Base-by-base conservation (phyloP, 2,888 invertebrate genomes). In the Hypomecis atomaria region DNA sequence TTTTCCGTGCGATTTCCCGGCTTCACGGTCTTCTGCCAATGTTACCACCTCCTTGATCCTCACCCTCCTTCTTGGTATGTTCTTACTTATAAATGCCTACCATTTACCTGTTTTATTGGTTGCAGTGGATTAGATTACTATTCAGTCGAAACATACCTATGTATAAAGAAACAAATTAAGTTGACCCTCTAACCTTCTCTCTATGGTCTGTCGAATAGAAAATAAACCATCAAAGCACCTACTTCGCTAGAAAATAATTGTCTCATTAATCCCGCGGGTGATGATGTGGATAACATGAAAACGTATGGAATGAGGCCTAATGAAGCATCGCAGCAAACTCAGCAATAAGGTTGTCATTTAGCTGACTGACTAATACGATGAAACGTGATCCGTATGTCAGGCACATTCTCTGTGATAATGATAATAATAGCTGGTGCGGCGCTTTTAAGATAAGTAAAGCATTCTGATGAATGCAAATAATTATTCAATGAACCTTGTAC, bases 241-340 rank as follows among this genome's bases (percentile, higher is more conserved):
- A 23, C 23, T 23, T 23, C 23, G 23, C 23, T 23, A 23, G 23
- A 23, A 23, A 23, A 23, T 23, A 23, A 2, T 23, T 50, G 34
- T 53, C 34, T 1, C 36, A 43, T 55, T 55, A 10, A 9, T 40
- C 9, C 8, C 10, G 43, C 44, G 56, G 45, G 11, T 50, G 44
- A 50, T 62, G 56, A 63, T 43, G 49, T 13, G 38, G 44, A 11
- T 59, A 59, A 13, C 13, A 59, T 38, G 40, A 34, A 10, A 56
- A 56, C 38, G 44, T 34, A n/a, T 45, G 37, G 44, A 58, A 54
- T 44, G 40, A 55, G 23, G 34, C 52, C 57, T 60, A 67, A 67
- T 54, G 59, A 67, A 63, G 65, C 71, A 56, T 59, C n/a, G 43
- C 61, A 62, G 43, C 60, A 58, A 62, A 57, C 65, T 58, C 68